Conservation (phyloP, 2,113 vertebrate genomes). For the Scalopus aquaticus region DNA sequence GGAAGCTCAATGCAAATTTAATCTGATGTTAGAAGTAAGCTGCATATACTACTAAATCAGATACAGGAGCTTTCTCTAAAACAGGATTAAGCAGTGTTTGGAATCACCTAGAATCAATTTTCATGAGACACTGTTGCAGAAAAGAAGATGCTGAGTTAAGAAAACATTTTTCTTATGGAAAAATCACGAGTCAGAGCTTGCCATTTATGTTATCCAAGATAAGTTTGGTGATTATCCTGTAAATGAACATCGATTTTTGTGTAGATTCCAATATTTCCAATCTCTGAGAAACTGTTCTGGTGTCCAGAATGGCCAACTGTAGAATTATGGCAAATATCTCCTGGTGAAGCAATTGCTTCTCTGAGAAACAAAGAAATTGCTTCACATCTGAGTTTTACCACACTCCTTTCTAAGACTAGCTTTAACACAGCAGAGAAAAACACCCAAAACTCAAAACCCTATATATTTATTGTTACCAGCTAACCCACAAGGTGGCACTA, state of each 20-base stretch:
- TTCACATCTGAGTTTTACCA: not conserved
- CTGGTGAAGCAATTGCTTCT: conserved; percentile 14
- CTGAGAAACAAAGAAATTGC: not conserved
- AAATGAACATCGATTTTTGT: conserved; percentile 83
- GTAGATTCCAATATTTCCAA: conserved; percentile 79
- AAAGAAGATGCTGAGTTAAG: conserved; percentile 65
- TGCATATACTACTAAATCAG: conserved; percentile 45
- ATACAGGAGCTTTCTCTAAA: conserved; percentile 58
- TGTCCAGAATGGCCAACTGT: conserved; percentile 73
- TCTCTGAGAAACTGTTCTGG: conserved; percentile 75
- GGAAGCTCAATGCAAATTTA: conserved; percentile 64
- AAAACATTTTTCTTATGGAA: conserved; percentile 78
- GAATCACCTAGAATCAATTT: conserved; percentile 72
- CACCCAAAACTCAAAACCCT: not conserved
- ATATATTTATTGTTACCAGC: conserved; percentile 62
- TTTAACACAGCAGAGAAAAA: not conserved
- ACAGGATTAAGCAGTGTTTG: conserved; percentile 67
- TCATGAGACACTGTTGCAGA: conserved; percentile 62
- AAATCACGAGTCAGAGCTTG: conserved; percentile 76
- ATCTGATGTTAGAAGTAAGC: conserved; percentile 56
- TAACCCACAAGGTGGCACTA: conserved; percentile 89
- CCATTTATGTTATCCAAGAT: conserved; percentile 78
- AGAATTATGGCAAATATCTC: conserved; percentile 72
- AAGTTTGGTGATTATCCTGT: conserved; percentile 82
- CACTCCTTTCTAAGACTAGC: conserved; percentile 6